Evolutionary conservation across 2,888 invertebrate genomes (phyloP).

Genomic region (Agrochola litura): DNA sequence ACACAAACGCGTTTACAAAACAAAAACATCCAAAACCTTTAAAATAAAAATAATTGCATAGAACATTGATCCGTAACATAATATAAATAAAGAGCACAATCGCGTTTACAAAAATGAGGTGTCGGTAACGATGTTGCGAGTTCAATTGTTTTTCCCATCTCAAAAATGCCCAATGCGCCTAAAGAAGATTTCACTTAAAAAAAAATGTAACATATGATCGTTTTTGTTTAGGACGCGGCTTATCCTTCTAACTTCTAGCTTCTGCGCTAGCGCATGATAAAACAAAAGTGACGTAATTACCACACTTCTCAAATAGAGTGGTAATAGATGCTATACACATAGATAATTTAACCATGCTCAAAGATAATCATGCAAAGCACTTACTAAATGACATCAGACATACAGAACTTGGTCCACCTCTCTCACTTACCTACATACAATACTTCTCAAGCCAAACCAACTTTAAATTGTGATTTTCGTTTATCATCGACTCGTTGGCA

Average conservation of each 20-base stretch:
- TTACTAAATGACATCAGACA: neutral
- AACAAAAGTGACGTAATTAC: neutral
- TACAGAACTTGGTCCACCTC: neutral
- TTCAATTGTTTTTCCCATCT: too few species aligned
- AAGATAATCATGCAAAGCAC: neutral
- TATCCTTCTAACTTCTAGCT: neutral
- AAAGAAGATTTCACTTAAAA: too few species aligned
- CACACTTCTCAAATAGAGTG: neutral
- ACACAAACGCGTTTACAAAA: too few species aligned
- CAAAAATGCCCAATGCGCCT: too few species aligned
- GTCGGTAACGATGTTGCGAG: too few species aligned
- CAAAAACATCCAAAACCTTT: too few species aligned
- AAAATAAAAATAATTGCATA: too few species aligned
- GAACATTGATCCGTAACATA: too few species aligned
- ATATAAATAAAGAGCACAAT: too few species aligned
- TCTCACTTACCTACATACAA: neutral
- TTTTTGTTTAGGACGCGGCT: neutral
- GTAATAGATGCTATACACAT: neutral
- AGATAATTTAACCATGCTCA: neutral
- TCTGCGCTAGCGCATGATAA: neutral
- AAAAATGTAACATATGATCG: too few species aligned
- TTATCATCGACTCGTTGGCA: constrained; percentile 2
- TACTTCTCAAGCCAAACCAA: neutral
- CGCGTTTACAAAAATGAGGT: too few species aligned
- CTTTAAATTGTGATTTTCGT: neutral